Evolutionary conservation across 2,113 vertebrate species (phyloP), one percentile per base, ranked within the genome.

Genomic region (Puntigrus tetrazona): DNA sequence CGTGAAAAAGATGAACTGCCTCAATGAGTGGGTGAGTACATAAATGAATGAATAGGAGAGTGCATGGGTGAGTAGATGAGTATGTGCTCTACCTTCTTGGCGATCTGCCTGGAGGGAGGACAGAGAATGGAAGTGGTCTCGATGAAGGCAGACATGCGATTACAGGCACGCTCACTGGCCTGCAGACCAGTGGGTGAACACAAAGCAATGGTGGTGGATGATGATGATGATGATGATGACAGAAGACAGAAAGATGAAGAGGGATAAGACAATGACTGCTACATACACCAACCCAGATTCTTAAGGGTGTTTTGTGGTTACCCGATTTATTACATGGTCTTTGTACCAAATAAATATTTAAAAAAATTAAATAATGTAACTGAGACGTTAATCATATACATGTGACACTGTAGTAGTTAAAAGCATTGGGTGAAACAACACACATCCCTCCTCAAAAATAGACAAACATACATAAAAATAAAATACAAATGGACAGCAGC

Each of bases 101-200:
- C 89, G 89, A 96, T 93, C 87, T 93, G 95, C 92, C 96, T 95
- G 67, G 90, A 89, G 85, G 94, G 95, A 90, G 93, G 91, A 43
- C 93, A 90, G 88, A 92, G 93, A 91, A 92, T 67, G 93, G 94
- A 92, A 92, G 94, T 84, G 87, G 92, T 94, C 94, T 97, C 95
- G 86, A 97, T 91, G 94, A 94, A 96, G 88, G 96, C 95, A 87
- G 96, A 97, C 92, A 96, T 95, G 92, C 96, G 96, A 94, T 95
- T 95, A 93, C 93, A 86, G 88, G 86, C 92, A 90, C 93, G 91
- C 90, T 97, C 95, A 83, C 85, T 92, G 92, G 95, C 94, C 97
- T 98, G 94, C 86, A 88, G 92, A 82, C 80, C 87, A 90, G 90
- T 82, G 34, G 91, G 90, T 89, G 90, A 89, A 88, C 89, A 89